Conservation (phyloP, 2,113 vertebrate genomes). For the Heptranchias perlo region DNA sequence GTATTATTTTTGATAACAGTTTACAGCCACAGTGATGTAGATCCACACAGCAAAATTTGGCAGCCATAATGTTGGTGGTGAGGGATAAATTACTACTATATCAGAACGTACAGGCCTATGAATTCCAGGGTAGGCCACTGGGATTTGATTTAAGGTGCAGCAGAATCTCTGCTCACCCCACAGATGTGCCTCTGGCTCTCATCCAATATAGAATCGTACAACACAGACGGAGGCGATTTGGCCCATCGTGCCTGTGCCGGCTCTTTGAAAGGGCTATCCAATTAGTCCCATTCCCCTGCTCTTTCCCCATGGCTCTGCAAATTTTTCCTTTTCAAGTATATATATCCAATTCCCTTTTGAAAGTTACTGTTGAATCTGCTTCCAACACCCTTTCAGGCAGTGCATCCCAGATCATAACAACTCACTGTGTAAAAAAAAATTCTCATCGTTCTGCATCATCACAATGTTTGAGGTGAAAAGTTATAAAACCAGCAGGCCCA, state of each 20-base stretch:
- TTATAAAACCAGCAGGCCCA: background rate
- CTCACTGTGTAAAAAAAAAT: background rate
- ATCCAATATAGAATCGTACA: too few species aligned
- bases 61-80: background rate
- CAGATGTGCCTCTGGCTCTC: background rate
- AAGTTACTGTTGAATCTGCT: too few species aligned
- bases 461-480: too few species aligned
- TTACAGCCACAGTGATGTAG: background rate
- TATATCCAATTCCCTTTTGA: too few species aligned
- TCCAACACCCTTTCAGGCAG: background rate
- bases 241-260: too few species aligned
- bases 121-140: background rate
- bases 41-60: background rate
- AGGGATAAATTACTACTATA: background rate
- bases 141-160: too few species aligned
- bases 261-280: too few species aligned
- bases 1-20: background rate
- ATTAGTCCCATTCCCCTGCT: too few species aligned
- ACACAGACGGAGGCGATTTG: too few species aligned
- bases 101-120: background rate
- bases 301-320: too few species aligned
- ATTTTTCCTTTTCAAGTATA: too few species aligned
- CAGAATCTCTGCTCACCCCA: background rate
- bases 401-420: background rate
- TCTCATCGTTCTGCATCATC: background rate